These are phyloP conservation scores for Fragum fragum DNA, from an alignment of 2,888 invertebrate genomes.

Conservation along the genomic window DNA sequence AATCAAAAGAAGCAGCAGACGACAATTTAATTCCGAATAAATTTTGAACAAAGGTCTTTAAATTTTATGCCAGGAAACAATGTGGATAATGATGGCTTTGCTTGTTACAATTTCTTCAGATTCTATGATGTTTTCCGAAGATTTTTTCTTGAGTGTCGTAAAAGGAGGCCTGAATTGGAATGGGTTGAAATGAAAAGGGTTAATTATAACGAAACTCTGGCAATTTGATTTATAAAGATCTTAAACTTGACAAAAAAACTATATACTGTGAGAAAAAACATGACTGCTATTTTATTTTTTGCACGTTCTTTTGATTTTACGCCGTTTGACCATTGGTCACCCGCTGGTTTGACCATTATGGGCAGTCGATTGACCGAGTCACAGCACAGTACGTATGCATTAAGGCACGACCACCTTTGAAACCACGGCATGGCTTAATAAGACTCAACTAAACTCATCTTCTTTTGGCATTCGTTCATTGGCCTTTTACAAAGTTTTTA, in stretches of 20 bases:
- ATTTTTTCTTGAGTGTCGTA: too few species aligned
- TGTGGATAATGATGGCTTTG: too few species aligned
- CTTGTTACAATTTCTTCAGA: too few species aligned
- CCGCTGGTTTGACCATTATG: constrained; percentile 54
- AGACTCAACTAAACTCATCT: background rate
- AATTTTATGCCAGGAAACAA: too few species aligned
- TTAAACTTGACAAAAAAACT: constrained; percentile 12
- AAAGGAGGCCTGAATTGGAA: too few species aligned
- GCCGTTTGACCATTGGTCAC: constrained; percentile 33
- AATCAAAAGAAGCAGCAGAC: too few species aligned
- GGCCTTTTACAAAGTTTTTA: too few species aligned
- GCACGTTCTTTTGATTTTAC: constrained; percentile 56
- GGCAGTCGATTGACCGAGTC: constrained; percentile 55
- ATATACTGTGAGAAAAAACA: constrained; percentile 56
- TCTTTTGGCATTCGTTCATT: too few species aligned
- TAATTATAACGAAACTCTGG: background rate
- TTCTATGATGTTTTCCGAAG: too few species aligned
- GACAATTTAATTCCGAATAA: too few species aligned
- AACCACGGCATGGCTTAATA: background rate
- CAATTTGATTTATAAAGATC: constrained; percentile 20
- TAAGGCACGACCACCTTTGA: constrained; percentile 39
- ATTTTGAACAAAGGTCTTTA: too few species aligned
- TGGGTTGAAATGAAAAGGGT: too few species aligned
- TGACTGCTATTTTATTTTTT: constrained; percentile 39
- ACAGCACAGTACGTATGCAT: constrained; percentile 43